phyloP scores from a whole-genome alignment of 2,113 vertebrate genomes.

The Ondatra zibethicus region DNA sequence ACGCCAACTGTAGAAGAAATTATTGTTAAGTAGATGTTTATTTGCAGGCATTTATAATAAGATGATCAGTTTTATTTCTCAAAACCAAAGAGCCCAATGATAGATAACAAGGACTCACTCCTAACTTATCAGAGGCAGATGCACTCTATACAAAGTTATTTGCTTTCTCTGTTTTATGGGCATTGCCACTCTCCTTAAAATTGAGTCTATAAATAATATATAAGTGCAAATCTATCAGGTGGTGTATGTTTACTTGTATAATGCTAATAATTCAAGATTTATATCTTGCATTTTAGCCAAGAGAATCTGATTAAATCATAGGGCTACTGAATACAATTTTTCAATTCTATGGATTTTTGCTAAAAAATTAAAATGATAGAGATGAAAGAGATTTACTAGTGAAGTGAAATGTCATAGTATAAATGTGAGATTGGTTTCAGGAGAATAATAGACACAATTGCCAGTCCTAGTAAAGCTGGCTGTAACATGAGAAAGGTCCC shows the following conservation, averaged over 20 bases:
- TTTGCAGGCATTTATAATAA: slow-evolving; percentile 76
- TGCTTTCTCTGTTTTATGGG: slow-evolving; percentile 81
- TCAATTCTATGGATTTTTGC: slow-evolving; percentile 75
- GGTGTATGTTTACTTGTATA: slow-evolving; percentile 81
- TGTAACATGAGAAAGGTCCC: not conserved
- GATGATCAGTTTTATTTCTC: slow-evolving; percentile 75
- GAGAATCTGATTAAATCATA: slow-evolving; percentile 78
- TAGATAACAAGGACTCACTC: slow-evolving; percentile 54
- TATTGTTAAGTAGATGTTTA: slow-evolving; percentile 73
- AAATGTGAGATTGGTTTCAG: slow-evolving; percentile 60
- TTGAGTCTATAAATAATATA: slow-evolving; percentile 84
- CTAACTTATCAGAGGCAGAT: slow-evolving; percentile 71
- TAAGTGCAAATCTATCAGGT: slow-evolving; percentile 81
- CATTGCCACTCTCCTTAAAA: slow-evolving; percentile 80
- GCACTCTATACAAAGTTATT: slow-evolving; percentile 70
- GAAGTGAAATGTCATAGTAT: slow-evolving; percentile 46
- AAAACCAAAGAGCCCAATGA: slow-evolving; percentile 62
- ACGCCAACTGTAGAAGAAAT: slow-evolving; percentile 45
- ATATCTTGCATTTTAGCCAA: slow-evolving; percentile 77
- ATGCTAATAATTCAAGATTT: slow-evolving; percentile 83
- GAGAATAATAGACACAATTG: slow-evolving; percentile 39
- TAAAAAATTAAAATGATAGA: slow-evolving; percentile 67
- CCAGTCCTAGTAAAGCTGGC: not conserved
- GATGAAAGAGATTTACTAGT: slow-evolving; percentile 58
- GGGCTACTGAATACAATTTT: slow-evolving; percentile 77